Conservation (phyloP, 1,140 invertebrate species). For the Drepana arcuata region DNA sequence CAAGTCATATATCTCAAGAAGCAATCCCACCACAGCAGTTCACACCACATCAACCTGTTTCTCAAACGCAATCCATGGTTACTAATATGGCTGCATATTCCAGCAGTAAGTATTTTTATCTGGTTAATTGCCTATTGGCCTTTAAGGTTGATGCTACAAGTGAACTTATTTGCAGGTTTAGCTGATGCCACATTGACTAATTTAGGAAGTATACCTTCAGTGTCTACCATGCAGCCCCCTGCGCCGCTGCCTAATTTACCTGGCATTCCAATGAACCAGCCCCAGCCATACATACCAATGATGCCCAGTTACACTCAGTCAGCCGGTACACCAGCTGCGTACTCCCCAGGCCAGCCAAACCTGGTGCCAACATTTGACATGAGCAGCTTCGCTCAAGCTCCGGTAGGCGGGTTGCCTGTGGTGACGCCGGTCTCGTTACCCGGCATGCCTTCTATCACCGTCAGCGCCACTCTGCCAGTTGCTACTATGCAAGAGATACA, state of each 20-base stretch:
- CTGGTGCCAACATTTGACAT: constrained; percentile 62
- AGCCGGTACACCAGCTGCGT: constrained; percentile 15
- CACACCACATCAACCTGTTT: constrained; percentile 23
- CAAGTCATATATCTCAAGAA: constrained; percentile 6
- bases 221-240: constrained; percentile 60
- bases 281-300: constrained; percentile 70
- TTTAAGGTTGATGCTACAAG: too few relatives aligned
- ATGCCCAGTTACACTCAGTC: constrained; percentile 60
- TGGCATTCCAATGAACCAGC: constrained; percentile 74
- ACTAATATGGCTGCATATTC: constrained; percentile 64
- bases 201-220: constrained; percentile 58
- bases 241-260: constrained; percentile 73
- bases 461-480: constrained; percentile 79
- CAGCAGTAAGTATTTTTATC: constrained; percentile 49
- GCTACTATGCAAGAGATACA: constrained; percentile 66
- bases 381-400: constrained; percentile 42
- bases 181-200: constrained; percentile 61
- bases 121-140: too few relatives aligned
- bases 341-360: constrained; percentile 31
- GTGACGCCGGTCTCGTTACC: constrained; percentile 82
- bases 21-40: constrained; percentile 4
- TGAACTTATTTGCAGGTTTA: constrained; percentile 60
- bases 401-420: constrained; percentile 52
- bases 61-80: constrained; percentile 44
- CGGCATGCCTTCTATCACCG: constrained; percentile 87